phyloP scores from a whole-genome alignment of 2,113 vertebrate species.

The Dasyornis broadbenti region DNA sequence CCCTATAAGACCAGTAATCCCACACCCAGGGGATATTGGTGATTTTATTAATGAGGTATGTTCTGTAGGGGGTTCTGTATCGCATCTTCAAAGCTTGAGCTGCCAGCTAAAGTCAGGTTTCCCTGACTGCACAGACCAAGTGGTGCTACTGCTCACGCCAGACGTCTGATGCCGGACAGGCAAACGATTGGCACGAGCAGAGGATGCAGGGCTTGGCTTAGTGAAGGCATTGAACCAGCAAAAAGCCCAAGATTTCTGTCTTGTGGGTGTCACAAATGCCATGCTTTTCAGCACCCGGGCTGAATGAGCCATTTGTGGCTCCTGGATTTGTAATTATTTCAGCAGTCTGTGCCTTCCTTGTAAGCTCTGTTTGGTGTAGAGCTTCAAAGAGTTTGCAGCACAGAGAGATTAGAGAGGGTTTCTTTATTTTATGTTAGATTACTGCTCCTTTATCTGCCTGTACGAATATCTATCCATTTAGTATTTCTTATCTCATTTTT shows the following conservation, averaged over 20 bases:
- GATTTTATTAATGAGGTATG: constrained; percentile 97
- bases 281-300: background rate
- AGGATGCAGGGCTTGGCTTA: background rate
- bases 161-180: background rate
- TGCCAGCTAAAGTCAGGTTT: background rate
- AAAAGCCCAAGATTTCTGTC: background rate
- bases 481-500: constrained; percentile 11
- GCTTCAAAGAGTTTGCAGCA: background rate
- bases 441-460: background rate
- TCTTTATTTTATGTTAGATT: background rate
- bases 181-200: background rate
- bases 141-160: background rate
- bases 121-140: background rate
- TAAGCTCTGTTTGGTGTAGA: background rate
- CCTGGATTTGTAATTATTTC: background rate
- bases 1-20: constrained; percentile 88
- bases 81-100: background rate
- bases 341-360: background rate
- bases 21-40: constrained; percentile 94
- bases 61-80: background rate
- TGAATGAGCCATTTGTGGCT: background rate
- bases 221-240: background rate
- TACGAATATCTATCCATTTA: background rate
- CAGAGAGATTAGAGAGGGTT: background rate
- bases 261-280: background rate